Base-by-base conservation (phyloP, 2,797 vertebrate species). In the Melanotaenia maccullochi region DNA sequence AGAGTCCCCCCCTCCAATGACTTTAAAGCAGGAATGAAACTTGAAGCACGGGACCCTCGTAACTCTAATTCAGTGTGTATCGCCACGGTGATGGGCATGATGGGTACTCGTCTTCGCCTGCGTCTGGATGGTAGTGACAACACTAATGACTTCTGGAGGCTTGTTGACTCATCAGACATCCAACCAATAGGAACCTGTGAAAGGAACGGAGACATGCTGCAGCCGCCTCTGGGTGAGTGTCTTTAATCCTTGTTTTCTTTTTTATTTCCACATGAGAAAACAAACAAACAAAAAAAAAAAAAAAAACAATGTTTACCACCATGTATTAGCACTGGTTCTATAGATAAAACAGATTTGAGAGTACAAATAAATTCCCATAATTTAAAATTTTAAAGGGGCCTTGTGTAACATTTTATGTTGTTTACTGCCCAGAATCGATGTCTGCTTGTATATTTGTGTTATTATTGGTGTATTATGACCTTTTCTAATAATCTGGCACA, bases 101-200 rank as follows among this genome's bases (percentile, higher is more conserved):
- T 94, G 68, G 98, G 98, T n/a, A 95, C 95, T 68, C 95, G 97
- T 47, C 92, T 99, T 1, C 94, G 95, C 51, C 85, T 99, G 73
- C 93, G 97, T 0, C 93, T 99, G 70, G 98, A 99, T 36, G 98
- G 97, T 42, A 97, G 96, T 5, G 98, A 99, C 92, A 97, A 97
- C 93, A 97, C 94, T 89, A 99, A 99, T 30, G 98, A 99, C 89
- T 99, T 99, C 88, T 99, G 98, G 98, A 94, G 96, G 22, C 93
- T 99, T 67, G 95, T 99, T 3, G 98, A 99, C 91, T 98, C 97
- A 4, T 90, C 92, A 0, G 97, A 99, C 66, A 97, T 99, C 85
- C 97, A 98, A 68, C 97, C 97, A 18, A 93, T 99, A 1, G 97
- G 98, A 47, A 98, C 96, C 30, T 99, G 97, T 20, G 97, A 99